A percentile compares a stretch with the other conserved stretches of the same genome.
These are phyloP conservation scores for Beris morrisii DNA, from an alignment of 2,888 invertebrate genomes.

Conservation along the genomic window DNA sequence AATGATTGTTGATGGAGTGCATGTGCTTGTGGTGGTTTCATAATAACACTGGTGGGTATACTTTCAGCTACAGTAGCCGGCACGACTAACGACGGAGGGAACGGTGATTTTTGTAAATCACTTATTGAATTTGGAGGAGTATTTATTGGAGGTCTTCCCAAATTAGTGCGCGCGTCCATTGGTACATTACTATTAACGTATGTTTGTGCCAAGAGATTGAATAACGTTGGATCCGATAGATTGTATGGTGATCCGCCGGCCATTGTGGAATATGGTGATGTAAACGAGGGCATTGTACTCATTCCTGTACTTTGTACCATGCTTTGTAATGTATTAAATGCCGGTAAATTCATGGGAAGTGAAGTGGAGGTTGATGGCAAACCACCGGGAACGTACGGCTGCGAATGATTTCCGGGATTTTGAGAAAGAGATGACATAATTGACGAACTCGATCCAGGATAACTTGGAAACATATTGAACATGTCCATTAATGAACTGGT, in stretches of 20 bases:
- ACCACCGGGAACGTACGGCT: conserved; percentile 16
- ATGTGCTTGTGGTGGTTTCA: conserved; percentile 28
- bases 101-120: conserved; percentile 14
- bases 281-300: conserved; percentile 16
- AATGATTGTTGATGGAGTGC: no score
- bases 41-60: conserved; percentile 38
- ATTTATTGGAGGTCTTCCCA: background rate
- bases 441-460: conserved; percentile 3
- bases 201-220: background rate
- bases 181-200: conserved; percentile 3
- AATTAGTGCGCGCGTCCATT: conserved; percentile 4
- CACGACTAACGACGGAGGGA: conserved; percentile 9
- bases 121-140: background rate
- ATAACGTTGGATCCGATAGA: background rate
- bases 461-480: conserved; percentile 33
- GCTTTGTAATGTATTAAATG: conserved; percentile 27
- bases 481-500: conserved; percentile 33
- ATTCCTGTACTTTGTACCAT: conserved; percentile 22
- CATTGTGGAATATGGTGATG: conserved; percentile 22
- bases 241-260: background rate
- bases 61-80: conserved; percentile 18
- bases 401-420: background rate
- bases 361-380: conserved; percentile 14
- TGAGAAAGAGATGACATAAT: background rate
- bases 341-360: conserved; percentile 17